Base-by-base conservation (phyloP, 64 coral and sea anemone genomes). In the Stichodactyla mertensii region DNA sequence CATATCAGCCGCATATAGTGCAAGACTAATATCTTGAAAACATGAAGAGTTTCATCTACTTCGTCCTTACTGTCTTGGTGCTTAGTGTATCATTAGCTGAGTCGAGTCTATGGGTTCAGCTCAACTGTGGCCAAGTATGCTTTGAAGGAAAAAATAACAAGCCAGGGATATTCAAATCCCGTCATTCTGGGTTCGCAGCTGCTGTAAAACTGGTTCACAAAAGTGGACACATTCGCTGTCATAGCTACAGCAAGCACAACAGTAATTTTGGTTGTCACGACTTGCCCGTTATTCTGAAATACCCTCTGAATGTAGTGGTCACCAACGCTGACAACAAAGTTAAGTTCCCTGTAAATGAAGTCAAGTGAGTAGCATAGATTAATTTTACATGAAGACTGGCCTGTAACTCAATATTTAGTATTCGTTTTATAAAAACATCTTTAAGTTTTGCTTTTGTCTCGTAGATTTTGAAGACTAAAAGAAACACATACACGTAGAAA, bases 131-230 rank as follows among this genome's bases (percentile, higher is more conserved):
- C 52, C 14, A 14, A 54, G 78, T 80, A 4, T 80, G 78, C 31
- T 80, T 80, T 19, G 13, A 11, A 16, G 78, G 15, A 14, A 80
- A 54, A 45, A 80, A 80, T 6, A 54, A 53, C 45, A 11, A 51
- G 6, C 52, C 31, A 4, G 78, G 78, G 18, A 52, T 15, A 11
- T 80, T 80, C 78, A 80, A 53, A 7, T 16, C 15, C 55, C 11
- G 11, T 4, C 23, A 57, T 57, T 5, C 36, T 0, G 83, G 83
- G 3, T 57, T 55, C 52, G n/a, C 60, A 12, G 83, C 83, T 36
- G 83, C 83, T 6, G 55, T 84, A 19, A 84, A 84, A 62, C 83
- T 84, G 11, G 83, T 84, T 2, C 55, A 84, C 55, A 57, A 7
- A 60, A 28, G 58, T 19, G 83, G 83, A 12, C 4, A 15, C 58